Conservation (phyloP, 2,113 vertebrate genomes). For the Arothron firmamentum region DNA sequence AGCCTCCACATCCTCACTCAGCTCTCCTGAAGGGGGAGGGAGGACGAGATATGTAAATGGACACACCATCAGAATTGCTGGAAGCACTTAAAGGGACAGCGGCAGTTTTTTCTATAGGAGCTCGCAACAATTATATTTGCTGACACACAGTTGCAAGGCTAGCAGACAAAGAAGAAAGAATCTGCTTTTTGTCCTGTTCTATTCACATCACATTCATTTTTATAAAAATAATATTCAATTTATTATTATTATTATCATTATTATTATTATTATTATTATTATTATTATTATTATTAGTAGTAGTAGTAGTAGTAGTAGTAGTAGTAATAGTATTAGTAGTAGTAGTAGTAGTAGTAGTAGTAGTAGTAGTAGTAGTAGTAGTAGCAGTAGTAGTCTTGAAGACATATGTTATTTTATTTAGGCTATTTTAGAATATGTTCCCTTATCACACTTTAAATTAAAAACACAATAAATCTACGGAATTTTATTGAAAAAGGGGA, state of each 20-base stretch:
- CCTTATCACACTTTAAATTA: too few species aligned
- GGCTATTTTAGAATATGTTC: too few species aligned
- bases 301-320: too few species aligned
- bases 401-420: too few species aligned
- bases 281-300: too few species aligned
- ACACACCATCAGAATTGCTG: slow-evolving; percentile 81
- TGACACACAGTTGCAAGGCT: slow-evolving; percentile 72
- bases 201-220: not conserved
- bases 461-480: too few species aligned
- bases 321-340: too few species aligned
- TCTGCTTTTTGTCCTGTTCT: slow-evolving; percentile 41
- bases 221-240: not conserved
- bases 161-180: slow-evolving; percentile 70
- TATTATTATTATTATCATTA: too few species aligned
- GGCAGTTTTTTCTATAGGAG: slow-evolving; percentile 76
- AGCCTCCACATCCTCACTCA: slow-evolving; percentile 92
- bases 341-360: not conserved
- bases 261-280: too few species aligned
- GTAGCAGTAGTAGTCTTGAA: too few species aligned
- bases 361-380: not conserved
- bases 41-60: slow-evolving; percentile 82
- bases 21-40: slow-evolving; percentile 89
- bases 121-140: slow-evolving; percentile 75
- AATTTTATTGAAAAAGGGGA: slow-evolving; percentile 58
- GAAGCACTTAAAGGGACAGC: slow-evolving; percentile 83